Base-by-base conservation (phyloP, 2,113 vertebrate genomes). In the Lampris incognitus region DNA sequence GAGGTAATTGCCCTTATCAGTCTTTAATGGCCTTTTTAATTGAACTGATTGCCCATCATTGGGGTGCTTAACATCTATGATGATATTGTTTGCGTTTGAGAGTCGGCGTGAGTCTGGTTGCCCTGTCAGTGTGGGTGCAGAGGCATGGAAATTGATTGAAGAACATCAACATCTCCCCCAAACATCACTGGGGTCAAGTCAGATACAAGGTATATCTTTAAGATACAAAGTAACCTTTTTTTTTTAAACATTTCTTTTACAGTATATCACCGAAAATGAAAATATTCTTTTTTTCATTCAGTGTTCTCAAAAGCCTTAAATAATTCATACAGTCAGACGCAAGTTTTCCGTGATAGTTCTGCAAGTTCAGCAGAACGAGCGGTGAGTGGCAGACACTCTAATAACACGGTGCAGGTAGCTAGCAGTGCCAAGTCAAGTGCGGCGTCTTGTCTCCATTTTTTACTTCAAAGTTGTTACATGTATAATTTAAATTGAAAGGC, bases 1-100 rank as follows among this genome's bases (percentile, higher is more conserved):
- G 51, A 49, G 72, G 51, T 74, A 74, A 74, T 74, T 65, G 54
- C 11, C 72, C 62, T 44, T 58, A 57, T 48, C 49, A 54, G 57
- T 49, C 52, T 65, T 51, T 57, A 57, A 48, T 57, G 52, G 44
- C 36, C 61, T 65, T 40, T 54, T 41, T 74, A 56, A 74, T 65
- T 49, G 52, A 66, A 57, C 41, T 39, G 71, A 74, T 65, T 73
- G 24, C 24, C 24, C 40, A 64, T 41, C 51, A 5, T 49, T 50
- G 52, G 24, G 24, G 24, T 24, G 24, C 24, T 24, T 24, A 24
- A 24, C 24, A 24, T 24, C 24, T 24, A 24, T 24, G 24, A 24
- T 24, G 24, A 24, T 24, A 24, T 24, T 24, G 0, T 24, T 64
- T 37, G 48, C 11, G 39, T 66, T 4, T 51, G 37, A 66, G 36